Percentiles rank a stretch among this genome's conserved stretches.
phyloP scores from a whole-genome alignment of 1,140 invertebrate species.

The Leptestheria dahalacensis region DNA sequence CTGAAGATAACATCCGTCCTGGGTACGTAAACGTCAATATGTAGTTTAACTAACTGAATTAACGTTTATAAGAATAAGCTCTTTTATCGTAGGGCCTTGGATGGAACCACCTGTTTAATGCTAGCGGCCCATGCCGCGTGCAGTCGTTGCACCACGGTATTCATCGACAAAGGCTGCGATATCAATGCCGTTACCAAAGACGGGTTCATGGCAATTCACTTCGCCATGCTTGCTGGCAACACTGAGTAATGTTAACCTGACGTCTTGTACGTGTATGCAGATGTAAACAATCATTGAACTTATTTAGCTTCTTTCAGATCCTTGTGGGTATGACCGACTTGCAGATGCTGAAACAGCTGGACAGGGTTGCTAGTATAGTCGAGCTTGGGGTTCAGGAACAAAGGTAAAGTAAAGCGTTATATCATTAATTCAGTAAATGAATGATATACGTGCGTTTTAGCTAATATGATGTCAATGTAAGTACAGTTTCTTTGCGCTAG shows the following conservation, averaged over 20 bases:
- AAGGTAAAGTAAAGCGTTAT: too few relatives aligned
- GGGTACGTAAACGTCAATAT: background rate
- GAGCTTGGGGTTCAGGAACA: background rate
- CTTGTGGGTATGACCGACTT: background rate
- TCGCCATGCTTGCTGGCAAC: background rate
- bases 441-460: too few relatives aligned
- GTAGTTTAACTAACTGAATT: background rate
- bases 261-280: background rate
- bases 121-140: background rate
- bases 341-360: background rate
- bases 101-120: background rate
- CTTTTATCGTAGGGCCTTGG: background rate
- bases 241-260: background rate
- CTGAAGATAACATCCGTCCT: background rate
- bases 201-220: background rate
- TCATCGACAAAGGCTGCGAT: background rate
- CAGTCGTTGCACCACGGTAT: background rate
- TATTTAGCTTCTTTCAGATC: background rate
- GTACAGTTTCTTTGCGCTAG: too few relatives aligned
- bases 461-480: too few relatives aligned
- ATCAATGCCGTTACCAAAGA: background rate
- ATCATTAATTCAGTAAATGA: too few relatives aligned
- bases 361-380: background rate
- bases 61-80: background rate
- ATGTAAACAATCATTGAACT: background rate